These are phyloP conservation scores for Armadillidium nasatum DNA, from an alignment of 1,140 invertebrate species.

Conservation along the genomic window DNA sequence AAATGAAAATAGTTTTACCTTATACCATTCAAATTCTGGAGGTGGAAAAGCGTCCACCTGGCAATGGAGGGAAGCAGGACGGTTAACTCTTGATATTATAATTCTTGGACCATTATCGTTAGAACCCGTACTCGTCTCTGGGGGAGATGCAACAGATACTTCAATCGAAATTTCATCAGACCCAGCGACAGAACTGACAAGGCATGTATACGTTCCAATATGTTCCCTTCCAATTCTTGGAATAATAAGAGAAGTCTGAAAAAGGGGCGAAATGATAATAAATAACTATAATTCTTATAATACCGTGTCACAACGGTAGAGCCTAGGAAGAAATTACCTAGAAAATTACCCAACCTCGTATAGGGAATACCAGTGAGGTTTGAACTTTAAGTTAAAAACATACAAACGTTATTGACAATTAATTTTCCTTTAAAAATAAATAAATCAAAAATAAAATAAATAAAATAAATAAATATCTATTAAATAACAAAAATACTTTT, in stretches of 20 bases:
- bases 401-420: no score
- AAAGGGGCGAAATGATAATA: neutral
- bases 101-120: neutral
- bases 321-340: no score
- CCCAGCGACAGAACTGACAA: neutral
- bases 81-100: neutral
- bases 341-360: no score
- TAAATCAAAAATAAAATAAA: no score
- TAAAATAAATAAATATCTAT: no score
- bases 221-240: neutral
- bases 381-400: no score
- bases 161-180: neutral
- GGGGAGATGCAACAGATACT: conserved; percentile 6
- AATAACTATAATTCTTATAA: no score
- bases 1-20: neutral
- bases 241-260: neutral
- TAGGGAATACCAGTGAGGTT: no score
- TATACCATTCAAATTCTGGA: neutral
- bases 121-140: neutral
- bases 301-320: no score
- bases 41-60: neutral
- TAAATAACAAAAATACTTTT: no score
- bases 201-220: conserved; percentile 1
- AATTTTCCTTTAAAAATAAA: no score
- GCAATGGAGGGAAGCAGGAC: neutral